phyloP scores from a whole-genome alignment of 2,113 vertebrate genomes.

The Coregonus clupeaformis region DNA sequence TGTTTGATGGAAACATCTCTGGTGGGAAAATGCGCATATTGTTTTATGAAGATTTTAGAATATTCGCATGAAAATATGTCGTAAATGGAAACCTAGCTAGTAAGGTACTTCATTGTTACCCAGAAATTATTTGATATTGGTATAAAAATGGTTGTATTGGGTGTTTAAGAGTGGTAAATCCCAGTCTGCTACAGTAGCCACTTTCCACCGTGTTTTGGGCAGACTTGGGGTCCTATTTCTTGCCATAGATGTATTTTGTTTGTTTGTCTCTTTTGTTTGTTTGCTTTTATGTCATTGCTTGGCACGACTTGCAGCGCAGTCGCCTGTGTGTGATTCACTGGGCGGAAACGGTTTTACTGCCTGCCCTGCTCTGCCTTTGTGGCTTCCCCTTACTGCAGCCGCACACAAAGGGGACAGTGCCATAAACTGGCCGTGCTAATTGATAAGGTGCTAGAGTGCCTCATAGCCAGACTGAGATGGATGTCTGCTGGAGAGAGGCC shows the following conservation, averaged over 20 bases:
- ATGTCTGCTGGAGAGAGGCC: conserved; percentile 53
- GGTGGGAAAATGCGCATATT: no score
- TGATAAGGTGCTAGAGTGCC: conserved; percentile 59
- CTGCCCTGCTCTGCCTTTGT: conserved; percentile 61
- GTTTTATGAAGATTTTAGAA: no score
- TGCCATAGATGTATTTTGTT: conserved; percentile 29
- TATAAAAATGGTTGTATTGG: no score
- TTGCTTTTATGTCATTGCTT: conserved; percentile 67
- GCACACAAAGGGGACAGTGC: conserved; percentile 62
- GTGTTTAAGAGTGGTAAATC: neutral
- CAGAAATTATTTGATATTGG: no score
- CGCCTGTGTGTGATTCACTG: conserved; percentile 70
- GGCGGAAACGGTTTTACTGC: conserved; percentile 74
- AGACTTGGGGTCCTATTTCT: conserved; percentile 32
- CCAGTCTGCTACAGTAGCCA: neutral
- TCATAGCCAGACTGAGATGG: conserved; percentile 49
- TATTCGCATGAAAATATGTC: no score
- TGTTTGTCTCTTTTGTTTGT: conserved; percentile 68
- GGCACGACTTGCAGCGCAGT: conserved; percentile 64
- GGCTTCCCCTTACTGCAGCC: conserved; percentile 51
- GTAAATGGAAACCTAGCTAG: no score
- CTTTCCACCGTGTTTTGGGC: conserved; percentile 8
- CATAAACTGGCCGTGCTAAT: conserved; percentile 58
- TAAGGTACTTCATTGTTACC: no score
- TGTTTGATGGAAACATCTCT: no score